Base-by-base conservation (phyloP, 2,113 vertebrate species). In the Oreotragus oreotragus region DNA sequence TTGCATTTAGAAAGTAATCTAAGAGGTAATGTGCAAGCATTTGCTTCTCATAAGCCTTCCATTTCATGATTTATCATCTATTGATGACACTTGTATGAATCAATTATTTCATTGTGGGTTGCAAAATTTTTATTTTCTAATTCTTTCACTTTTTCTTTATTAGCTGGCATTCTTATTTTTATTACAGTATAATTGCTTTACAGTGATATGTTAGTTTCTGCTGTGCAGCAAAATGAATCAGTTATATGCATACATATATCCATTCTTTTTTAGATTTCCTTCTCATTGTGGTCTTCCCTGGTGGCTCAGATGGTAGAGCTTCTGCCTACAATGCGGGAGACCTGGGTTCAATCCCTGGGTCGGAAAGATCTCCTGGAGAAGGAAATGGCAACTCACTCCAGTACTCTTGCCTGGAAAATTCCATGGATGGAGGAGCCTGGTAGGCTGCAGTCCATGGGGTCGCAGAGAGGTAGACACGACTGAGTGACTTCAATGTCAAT, bases 111-210 rank as follows among this genome's bases (percentile, higher is more conserved):
- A 51, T 19, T 80, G 21, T 6, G 27, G 39, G 51, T 23, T 66
- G 57, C 6, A 90, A 57, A 93, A 85, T 90, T 96, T n/a, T 49
- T 57, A 76, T 57, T 89, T 96, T 90, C 62, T 47, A 39, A 93
- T 55, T 85, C 7, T 70, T 15, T 39, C 16, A 27, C 28, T 86
- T 85, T 62, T 86, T 45, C 43, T 60, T 83, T 77, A n/a, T 62
- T 83, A 83, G 9, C 39, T 91, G 14, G n/a, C 39, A 43, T 62
- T 94, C 19, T 73, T 73, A 66, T 66, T 66, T 73, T 39, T 73
- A 23, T 39, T 39, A 6, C 5, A 39, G 21, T 73, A 73, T 73
- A 73, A 21, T 73, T 73, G 36, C 66, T 73, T 73, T 73, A 39
- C n/a, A 43, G 36, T 39, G 36, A 25, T 43, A 21, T 39, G 36